phyloP scores from a whole-genome alignment of 2,888 invertebrate species.

The Aquatica leii region DNA sequence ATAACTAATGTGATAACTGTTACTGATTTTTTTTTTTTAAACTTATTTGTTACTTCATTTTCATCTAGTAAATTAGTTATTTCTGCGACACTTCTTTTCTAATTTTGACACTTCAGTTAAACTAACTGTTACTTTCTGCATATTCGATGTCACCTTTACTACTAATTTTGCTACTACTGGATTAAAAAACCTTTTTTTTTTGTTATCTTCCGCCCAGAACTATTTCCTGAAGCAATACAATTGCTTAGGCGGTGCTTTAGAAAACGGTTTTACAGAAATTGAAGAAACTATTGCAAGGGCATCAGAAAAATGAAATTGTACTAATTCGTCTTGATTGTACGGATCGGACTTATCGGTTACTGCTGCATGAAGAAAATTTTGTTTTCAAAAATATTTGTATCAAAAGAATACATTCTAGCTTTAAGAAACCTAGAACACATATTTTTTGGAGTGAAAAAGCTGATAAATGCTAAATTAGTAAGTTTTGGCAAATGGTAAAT shows the following conservation, averaged over 20 bases:
- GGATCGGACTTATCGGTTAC: background rate
- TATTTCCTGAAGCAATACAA: background rate
- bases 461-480: background rate
- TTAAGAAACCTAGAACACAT: background rate
- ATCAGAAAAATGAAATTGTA: background rate
- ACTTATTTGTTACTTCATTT: too few species aligned
- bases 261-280: background rate
- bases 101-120: too few species aligned
- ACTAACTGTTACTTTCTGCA: slow-evolving; percentile 10
- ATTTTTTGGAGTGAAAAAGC: slow-evolving; percentile 1
- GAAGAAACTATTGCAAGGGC: background rate
- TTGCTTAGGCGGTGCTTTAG: background rate
- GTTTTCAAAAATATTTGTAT: background rate
- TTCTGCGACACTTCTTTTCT: too few species aligned
- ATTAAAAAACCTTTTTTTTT: background rate
- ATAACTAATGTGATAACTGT: too few species aligned
- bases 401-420: background rate
- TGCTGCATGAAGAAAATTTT: background rate
- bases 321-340: background rate
- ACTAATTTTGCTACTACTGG: slow-evolving; percentile 3
- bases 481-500: too few species aligned
- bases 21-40: too few species aligned
- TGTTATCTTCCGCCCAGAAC: too few species aligned
- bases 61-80: too few species aligned
- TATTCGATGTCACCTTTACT: background rate